Conservation (phyloP, 2,113 vertebrate genomes). For the Illadopsis cleaveri region DNA sequence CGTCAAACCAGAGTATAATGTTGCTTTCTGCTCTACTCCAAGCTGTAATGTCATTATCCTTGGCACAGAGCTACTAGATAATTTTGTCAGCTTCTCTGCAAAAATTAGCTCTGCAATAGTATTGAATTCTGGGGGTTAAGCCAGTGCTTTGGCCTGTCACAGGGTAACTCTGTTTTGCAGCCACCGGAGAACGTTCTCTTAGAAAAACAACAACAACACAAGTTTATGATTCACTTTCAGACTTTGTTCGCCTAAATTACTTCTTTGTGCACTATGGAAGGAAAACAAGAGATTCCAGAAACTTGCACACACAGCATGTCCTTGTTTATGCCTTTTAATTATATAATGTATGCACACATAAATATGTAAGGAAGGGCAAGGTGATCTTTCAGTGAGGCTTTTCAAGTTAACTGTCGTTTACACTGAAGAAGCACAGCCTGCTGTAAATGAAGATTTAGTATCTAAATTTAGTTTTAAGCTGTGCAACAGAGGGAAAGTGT, state of each 20-base stretch:
- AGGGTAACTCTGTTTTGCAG: neutral
- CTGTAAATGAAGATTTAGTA: neutral
- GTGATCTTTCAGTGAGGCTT: neutral
- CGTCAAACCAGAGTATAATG: neutral
- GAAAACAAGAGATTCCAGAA: slow-evolving; percentile 57
- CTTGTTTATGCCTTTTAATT: slow-evolving; percentile 37
- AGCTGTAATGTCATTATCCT: slow-evolving; percentile 31
- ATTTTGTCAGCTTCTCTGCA: neutral
- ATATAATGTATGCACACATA: neutral
- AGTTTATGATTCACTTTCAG: slow-evolving; percentile 76
- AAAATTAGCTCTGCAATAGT: neutral
- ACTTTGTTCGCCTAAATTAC: slow-evolving; percentile 71
- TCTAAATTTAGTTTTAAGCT: neutral
- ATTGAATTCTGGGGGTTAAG: neutral
- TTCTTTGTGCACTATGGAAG: slow-evolving; percentile 65
- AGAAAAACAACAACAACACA: slow-evolving; percentile 44
- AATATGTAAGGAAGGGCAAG: neutral
- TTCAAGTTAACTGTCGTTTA: neutral
- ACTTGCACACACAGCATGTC: slow-evolving; percentile 31
- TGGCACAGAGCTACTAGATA: neutral
- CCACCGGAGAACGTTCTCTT: slow-evolving; percentile 2
- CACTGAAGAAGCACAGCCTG: neutral
- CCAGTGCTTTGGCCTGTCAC: neutral
- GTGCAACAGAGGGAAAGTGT: neutral
- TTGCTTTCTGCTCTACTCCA: neutral